Evolutionary conservation across 2,113 vertebrate species (phyloP).

Genomic region (Thryonomys swinderianus): DNA sequence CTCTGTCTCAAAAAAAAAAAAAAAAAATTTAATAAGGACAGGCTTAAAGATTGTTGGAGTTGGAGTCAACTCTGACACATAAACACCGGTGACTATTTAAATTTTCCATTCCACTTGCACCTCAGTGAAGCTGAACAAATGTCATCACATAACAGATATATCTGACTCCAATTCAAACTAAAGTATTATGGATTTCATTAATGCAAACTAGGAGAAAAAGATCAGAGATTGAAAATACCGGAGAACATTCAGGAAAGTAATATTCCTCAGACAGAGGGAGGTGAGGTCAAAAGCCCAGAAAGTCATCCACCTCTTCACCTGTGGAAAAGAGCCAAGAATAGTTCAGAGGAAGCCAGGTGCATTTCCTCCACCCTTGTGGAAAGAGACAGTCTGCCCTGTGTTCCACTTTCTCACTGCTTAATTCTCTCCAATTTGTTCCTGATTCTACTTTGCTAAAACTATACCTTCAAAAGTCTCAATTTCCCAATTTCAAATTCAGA

Average conservation of each 20-base stretch:
- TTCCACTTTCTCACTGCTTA: background rate
- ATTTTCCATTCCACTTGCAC: background rate
- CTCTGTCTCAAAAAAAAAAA: no score
- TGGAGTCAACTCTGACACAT: background rate
- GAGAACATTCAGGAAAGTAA: background rate
- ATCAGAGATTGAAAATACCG: background rate
- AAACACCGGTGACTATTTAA: background rate
- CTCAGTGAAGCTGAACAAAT: background rate
- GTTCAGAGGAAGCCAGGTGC: background rate
- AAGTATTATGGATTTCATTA: background rate
- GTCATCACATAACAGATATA: background rate
- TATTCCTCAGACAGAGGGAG: background rate
- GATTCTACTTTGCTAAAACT: background rate
- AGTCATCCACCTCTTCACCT: background rate
- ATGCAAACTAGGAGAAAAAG: background rate
- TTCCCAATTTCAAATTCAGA: background rate
- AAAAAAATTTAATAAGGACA: accelerated
- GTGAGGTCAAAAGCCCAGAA: background rate
- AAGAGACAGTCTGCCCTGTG: background rate
- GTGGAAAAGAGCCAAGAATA: background rate
- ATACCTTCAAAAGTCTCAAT: background rate
- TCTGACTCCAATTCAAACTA: background rate
- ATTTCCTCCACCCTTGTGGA: background rate
- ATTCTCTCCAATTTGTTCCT: background rate
- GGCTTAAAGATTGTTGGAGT: background rate